Evolutionary conservation across 1,140 invertebrate species (phyloP), one percentile per base, ranked within the genome.

Genomic region (Brachionus manjavacas): DNA sequence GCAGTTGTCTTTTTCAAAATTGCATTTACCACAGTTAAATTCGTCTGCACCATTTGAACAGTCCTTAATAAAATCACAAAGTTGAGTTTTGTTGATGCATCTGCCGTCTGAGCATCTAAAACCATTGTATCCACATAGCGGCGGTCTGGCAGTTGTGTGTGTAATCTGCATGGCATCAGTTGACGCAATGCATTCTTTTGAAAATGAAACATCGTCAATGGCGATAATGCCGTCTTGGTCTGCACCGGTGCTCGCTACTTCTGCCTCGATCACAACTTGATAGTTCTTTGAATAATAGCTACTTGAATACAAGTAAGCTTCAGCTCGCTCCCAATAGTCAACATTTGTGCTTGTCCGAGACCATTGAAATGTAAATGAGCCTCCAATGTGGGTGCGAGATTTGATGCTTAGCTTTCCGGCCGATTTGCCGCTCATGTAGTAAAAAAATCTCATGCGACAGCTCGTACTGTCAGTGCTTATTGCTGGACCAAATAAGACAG

Each of bases 121-220:
- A 74, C 87, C 85, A 70, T 85, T 85, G 7, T 84, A 28, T 46
- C 86, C 85, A 86, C 88, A 88, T 11, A 43, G 3, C 2, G 68
- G 68, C 1, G 86, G 85, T 41, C 83, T 84, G 2, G 87, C 84
- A 9, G 87, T 86, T 11, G 88, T 87, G 7, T 70, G 16, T 68
- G 49, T 80, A 11, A 31, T 35, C 35, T 14, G 28, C 25, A 83
- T 39, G 28, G 81, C 39, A 8, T 55, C 81, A 11, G 55, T 66
- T 14, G 84, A 85, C 3, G 55, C 2, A 41, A 60, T 43, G 39
- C 86, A 86, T 14, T 86, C 89, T 70, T 87, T 86, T 16, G 88
- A 87, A 31, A 90, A 88, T 25, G 87, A 87, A 0, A 88, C 60
- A 85, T 90, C 89, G 86, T 90, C 89, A 43, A 89, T 86, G 28